phyloP scores from a whole-genome alignment of 2,888 invertebrate genomes.

The Conops quadrifasciatus region DNA sequence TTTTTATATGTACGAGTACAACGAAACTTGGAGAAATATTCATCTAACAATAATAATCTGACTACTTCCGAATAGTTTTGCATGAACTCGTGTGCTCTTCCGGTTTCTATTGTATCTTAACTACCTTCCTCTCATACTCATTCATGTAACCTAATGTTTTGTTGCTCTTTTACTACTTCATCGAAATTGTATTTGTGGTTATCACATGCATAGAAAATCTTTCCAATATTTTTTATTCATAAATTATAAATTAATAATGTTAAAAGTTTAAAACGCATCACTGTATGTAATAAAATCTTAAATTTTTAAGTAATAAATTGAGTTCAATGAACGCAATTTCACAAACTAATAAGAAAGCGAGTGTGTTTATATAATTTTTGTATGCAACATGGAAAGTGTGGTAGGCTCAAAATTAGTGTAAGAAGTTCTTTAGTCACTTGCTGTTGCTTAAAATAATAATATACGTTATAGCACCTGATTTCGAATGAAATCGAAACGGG shows the following conservation, averaged over 20 bases:
- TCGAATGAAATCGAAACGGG: too few relatives aligned
- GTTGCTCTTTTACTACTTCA: background rate
- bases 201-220: constrained; percentile 3
- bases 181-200: constrained; percentile 13
- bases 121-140: constrained; percentile 15
- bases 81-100: background rate
- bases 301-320: constrained; percentile 22
- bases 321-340: constrained; percentile 30
- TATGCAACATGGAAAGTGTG: too few relatives aligned
- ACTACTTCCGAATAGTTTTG: background rate
- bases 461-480: too few relatives aligned
- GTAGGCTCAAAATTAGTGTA: too few relatives aligned
- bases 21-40: too few relatives aligned
- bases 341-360: background rate
- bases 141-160: constrained; percentile 12
- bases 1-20: too few relatives aligned
- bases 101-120: constrained; percentile 1
- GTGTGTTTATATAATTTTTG: too few relatives aligned
- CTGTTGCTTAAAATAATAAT: too few relatives aligned
- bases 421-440: too few relatives aligned
- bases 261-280: background rate
- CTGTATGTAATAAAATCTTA: constrained; percentile 9
- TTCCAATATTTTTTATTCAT: background rate
- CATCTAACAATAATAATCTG: too few relatives aligned
- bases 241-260: background rate